Conservation (phyloP, 2,888 invertebrate genomes). For the Galerucella calmariensis region DNA sequence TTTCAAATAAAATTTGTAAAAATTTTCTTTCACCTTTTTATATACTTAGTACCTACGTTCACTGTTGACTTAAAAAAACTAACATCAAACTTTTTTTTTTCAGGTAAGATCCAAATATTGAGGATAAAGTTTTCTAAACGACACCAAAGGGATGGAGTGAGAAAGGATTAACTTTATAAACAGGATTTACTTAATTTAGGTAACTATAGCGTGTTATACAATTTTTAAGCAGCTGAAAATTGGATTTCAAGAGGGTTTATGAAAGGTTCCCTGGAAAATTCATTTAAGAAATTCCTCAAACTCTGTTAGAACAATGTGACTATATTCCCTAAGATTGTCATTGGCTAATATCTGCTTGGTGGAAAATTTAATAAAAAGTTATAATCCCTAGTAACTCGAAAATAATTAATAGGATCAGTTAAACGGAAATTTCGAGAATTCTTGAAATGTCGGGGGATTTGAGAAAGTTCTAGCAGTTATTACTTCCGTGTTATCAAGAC, state of each 20-base stretch:
- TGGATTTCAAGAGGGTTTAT: not conserved
- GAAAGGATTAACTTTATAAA: not conserved
- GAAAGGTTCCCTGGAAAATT: not conserved
- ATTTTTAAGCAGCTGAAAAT: constrained; percentile 7
- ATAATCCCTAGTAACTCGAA: constrained; percentile 4
- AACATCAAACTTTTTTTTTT: not conserved
- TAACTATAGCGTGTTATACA: not conserved
- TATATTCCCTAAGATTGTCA: not conserved
- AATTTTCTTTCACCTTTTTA: too few species aligned
- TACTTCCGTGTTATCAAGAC: not conserved
- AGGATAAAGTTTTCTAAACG: not conserved
- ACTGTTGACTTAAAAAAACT: too few species aligned
- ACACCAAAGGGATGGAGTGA: not conserved
- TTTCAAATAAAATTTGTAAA: too few species aligned
- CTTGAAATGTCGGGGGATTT: not conserved
- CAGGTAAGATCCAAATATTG: not conserved
- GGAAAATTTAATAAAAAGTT: constrained; percentile 14
- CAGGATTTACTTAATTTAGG: not conserved
- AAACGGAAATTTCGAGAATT: not conserved
- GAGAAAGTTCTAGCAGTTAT: not conserved
- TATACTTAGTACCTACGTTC: too few species aligned
- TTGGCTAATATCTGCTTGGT: constrained; percentile 7
- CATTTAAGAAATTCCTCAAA: constrained; percentile 8
- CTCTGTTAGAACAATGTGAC: not conserved
- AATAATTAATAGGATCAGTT: constrained; percentile 11